Base-by-base conservation (phyloP, 2,888 invertebrate genomes). In the Archaeoteleia sp. region DNA sequence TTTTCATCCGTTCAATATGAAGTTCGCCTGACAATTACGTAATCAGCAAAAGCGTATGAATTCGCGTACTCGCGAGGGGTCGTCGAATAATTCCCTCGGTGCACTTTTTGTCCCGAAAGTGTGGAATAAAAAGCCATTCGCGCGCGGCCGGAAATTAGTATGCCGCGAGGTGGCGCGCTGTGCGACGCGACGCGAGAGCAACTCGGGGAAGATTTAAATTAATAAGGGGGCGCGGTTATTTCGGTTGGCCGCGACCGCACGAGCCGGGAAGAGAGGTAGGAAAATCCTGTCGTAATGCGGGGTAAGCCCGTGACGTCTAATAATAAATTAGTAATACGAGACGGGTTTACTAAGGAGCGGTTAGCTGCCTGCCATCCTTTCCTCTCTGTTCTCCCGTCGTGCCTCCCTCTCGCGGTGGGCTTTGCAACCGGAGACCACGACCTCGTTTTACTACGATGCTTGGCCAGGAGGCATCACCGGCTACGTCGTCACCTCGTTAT, bases 301-400 rank as follows among this genome's bases (percentile, higher is more conserved):
- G 72, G 69, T 72, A 75, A 80, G 77, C 76, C 76, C 73, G 72
- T 78, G 81, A 76, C 76, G 73, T 62, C 72, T 73, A 79, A 81
- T 82, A 82, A 82, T 84, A 82, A 84, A 84, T 84, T 82, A 83
- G 84, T 80, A 83, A 83, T 76, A 76, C 70, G 82, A 84, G 83
- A 76, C 74, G 75, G 73, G 74, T 76, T 73, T 69, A 68, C 74
- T 73, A 73, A 77, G 74, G 76, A 75, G 75, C 75, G 74, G 78
- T 76, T 77, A 74, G 67, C 68, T 76, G 54, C 72, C 5, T 66
- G 67, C 70, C 74, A 72, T 75, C 75, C 75, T 74, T 74, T 76
- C 65, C 60, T 63, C 58, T 61, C 70, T 68, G 69, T 73, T 72
- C 67, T 70, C 70, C 62, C 49, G 43, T 39, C 45, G 53, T 48